Evolutionary conservation across 2,113 vertebrate species (phyloP), one percentile per base, ranked within the genome.

Genomic region (Raphicerus campestris): DNA sequence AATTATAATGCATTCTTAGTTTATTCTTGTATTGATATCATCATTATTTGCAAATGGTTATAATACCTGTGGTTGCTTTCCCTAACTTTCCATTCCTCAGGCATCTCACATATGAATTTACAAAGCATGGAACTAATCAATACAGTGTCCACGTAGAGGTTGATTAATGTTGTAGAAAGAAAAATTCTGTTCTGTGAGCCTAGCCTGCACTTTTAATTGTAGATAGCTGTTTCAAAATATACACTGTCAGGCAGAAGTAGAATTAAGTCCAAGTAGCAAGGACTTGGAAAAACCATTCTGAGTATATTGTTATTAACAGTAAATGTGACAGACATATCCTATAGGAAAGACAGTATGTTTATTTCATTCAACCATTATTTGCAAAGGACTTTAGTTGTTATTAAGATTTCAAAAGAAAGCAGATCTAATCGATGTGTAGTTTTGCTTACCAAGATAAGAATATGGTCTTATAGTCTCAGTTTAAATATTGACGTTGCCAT

Each of bases 291-390:
- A 42, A 90, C 49, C 15, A 87, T 91, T 97, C 78, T 90, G 63
- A 80, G 13, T 84, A 87, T 35, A n/a, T 95, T 85, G n/a, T 93
- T 96, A 83, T 89, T 91, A 93, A n/a, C 89, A 42, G 14, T 87
- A 82, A 53, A 83, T 42, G 39, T 51, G n/a, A 87, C 39, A 87
- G 47, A 15, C 15, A 28, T 89, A 75, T 66, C 24, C 51, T 84
- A 11, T 93, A 91, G 45, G 80, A 92, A 94, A 93, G 47, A 53
- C 28, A 73, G 30, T 87, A n/a, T 26, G 7, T 90, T 94, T 87
- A 58, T 95, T 95, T 89, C 56, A 81, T 97, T 96, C 75, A 90
- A n/a, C 17, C 55, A 89, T 88, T 96, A 35, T 95, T 95, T 96
- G 28, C 53, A 95, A 66, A 94, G 42, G 56, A 47, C 6, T 7